These are phyloP conservation scores for Leptarthrus brevirostris DNA, from an alignment of 2,888 invertebrate genomes.

Conservation along the genomic window DNA sequence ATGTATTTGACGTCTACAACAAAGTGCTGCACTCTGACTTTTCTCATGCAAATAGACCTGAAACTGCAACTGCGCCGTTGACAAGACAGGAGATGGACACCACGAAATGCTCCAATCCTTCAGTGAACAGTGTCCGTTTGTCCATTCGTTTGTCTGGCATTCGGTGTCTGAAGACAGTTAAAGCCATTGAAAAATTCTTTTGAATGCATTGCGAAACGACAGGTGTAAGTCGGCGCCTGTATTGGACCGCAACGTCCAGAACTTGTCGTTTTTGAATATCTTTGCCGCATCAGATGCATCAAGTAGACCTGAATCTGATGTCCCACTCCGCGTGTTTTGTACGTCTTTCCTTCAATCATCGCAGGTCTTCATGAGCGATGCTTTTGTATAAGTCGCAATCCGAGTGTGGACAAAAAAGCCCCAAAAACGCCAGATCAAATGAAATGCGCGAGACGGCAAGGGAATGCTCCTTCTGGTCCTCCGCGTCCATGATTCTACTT, in stretches of 20 bases:
- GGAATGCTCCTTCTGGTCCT: conserved; percentile 28
- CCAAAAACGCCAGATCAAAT: conserved; percentile 32
- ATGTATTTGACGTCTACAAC: background rate
- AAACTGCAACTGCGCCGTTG: conserved; percentile 8
- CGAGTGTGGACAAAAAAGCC: conserved; percentile 11
- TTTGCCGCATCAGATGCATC: conserved; percentile 24
- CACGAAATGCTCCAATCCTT: conserved; percentile 18
- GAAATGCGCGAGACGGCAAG: conserved; percentile 25
- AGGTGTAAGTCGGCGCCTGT: conserved; percentile 59
- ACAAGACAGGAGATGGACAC: conserved; percentile 45
- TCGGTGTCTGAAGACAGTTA: conserved; percentile 31
- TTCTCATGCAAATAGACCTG: conserved; percentile 51
- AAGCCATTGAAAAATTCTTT: conserved; percentile 54
- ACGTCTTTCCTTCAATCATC: conserved; percentile 19
- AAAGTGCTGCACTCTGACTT: conserved; percentile 3
- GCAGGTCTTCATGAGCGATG: conserved; percentile 5
- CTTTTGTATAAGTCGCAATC: conserved; percentile 29
- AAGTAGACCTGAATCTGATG: conserved; percentile 4
- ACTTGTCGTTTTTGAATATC: background rate
- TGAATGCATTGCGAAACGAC: conserved; percentile 57
- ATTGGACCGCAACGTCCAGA: conserved; percentile 27
- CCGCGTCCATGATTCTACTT: conserved; percentile 16
- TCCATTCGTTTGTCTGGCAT: conserved; percentile 27
- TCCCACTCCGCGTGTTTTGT: conserved; percentile 12
- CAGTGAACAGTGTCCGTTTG: conserved; percentile 22